A percentile compares a stretch with the other conserved stretches of the same genome.
Conservation (phyloP, 2,113 vertebrate species). For the Caloenas nicobarica region DNA sequence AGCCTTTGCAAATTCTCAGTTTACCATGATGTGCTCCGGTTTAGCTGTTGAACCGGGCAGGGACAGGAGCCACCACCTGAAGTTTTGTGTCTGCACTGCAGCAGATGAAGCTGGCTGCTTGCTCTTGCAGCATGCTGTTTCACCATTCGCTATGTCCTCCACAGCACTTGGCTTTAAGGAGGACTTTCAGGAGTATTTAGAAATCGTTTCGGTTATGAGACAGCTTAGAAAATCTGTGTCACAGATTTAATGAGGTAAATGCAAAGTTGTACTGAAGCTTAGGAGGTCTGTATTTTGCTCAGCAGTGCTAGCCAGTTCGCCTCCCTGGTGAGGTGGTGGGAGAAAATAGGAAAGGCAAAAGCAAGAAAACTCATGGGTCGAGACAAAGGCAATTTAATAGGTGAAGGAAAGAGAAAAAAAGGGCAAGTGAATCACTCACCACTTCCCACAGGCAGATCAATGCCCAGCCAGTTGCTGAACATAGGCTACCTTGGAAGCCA, state of each 20-base stretch:
- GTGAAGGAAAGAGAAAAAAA: not conserved
- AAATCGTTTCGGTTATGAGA: not conserved
- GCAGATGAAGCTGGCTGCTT: not conserved
- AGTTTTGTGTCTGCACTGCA: not conserved
- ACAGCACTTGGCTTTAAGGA: not conserved
- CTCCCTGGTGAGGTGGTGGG: not conserved
- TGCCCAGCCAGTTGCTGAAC: not conserved
- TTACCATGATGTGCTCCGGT: rapidly evolving
- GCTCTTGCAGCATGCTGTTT: not conserved
- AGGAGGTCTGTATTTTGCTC: not conserved
- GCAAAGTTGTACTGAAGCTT: not conserved
- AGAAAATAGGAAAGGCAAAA: not conserved
- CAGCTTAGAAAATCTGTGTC: not conserved
- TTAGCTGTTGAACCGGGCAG: not conserved
- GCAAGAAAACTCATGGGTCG: not conserved
- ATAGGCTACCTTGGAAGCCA: not conserved
- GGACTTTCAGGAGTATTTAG: not conserved
- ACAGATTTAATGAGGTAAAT: not conserved
- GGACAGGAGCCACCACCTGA: not conserved
- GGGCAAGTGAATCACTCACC: not conserved
- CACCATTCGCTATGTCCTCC: not conserved
- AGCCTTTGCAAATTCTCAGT: not conserved
- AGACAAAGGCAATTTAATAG: not conserved
- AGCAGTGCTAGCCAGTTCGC: not conserved
- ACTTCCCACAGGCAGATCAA: not conserved